phyloP scores from a whole-genome alignment of 2,888 invertebrate species.

The Himalopsyche japonica region DNA sequence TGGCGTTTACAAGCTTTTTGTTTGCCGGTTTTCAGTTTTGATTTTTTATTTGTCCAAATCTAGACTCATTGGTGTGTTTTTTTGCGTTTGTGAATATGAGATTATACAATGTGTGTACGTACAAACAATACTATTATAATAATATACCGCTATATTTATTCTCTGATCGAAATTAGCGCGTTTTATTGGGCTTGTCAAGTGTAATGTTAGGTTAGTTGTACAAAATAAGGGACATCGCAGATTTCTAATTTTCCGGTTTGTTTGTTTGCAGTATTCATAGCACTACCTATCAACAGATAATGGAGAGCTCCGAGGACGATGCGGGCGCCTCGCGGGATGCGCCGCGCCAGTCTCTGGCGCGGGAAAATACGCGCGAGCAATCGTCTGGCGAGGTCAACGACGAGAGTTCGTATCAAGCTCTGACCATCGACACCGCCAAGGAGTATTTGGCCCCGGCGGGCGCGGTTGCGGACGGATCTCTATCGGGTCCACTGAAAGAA shows the following conservation, averaged over 20 bases:
- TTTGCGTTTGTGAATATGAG: conserved; percentile 60
- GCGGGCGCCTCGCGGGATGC: conserved; percentile 60
- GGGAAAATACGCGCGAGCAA: conserved; percentile 57
- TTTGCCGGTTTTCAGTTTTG: conserved; percentile 63
- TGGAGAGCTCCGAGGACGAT: conserved; percentile 63
- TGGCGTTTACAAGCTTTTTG: conserved; percentile 67
- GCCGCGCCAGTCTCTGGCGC: conserved; percentile 61
- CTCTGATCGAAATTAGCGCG: conserved; percentile 30
- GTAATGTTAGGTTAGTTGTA: conserved; percentile 39
- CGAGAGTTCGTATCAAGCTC: conserved; percentile 45
- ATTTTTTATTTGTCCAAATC: conserved; percentile 54
- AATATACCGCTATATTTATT: conserved; percentile 15
- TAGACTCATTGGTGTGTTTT: conserved; percentile 51
- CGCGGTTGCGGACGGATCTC: background rate
- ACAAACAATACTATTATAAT: conserved; percentile 39
- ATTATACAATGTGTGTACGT: conserved; percentile 61
- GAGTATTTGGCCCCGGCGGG: conserved; percentile 48
- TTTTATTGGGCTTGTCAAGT: conserved; percentile 37
- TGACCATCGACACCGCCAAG: conserved; percentile 54
- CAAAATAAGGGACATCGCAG: conserved; percentile 25
- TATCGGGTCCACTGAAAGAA: background rate
- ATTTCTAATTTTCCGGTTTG: conserved; percentile 29
- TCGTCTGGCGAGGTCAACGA: conserved; percentile 52
- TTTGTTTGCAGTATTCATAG: conserved; percentile 61
- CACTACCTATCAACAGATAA: conserved; percentile 61